Base-by-base conservation (phyloP, 2,888 invertebrate species). In the Cryptus viduatorius region DNA sequence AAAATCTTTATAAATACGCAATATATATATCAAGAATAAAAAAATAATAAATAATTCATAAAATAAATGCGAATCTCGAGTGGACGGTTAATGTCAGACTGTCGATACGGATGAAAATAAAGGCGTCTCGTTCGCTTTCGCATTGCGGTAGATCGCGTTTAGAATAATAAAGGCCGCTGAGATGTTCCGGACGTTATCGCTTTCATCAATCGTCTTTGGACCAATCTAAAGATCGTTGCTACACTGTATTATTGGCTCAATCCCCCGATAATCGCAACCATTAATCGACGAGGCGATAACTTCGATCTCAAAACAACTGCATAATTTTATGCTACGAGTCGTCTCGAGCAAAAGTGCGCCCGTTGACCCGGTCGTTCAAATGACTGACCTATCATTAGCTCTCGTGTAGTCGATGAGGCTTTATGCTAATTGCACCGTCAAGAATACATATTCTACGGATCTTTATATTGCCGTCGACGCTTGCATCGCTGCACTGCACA, bases 331-430 rank as follows among this genome's bases (percentile, higher is more conserved):
- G 12, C 10, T 14, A 48, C 48, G 1, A 3, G n/a, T n/a, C 48
- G 48, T 8, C 42, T 3, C 5, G 16, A 10, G 12, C 65, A 16
- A 14, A 10, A 16, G 16, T 42, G 64, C 7, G 42, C 42, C 37
- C 64, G 37, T 65, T 29, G 75, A 64, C 75, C 65, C 4, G 65
- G 5, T 3, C 46, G 48, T 71, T 75, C 72, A 72, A 79, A 79
- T 50, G 67, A 77, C 53, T 80, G 84, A 73, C 73, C 86, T 84
- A 82, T 86, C 72, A 86, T 86, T 79, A 73, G 16, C 72, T 68
- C 72, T 68, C 48, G 59, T 53, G 65, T 19, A 31, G 59, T 56
- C 37, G 79, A 72, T 82, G 67, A 37, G 61, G 48, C 76, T 79
- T 78, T 61, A 79, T 76, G 71, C 65, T 84, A 82, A 84, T 79